Conservation (phyloP, 2,113 vertebrate species). For the Ammodramus savannarum region DNA sequence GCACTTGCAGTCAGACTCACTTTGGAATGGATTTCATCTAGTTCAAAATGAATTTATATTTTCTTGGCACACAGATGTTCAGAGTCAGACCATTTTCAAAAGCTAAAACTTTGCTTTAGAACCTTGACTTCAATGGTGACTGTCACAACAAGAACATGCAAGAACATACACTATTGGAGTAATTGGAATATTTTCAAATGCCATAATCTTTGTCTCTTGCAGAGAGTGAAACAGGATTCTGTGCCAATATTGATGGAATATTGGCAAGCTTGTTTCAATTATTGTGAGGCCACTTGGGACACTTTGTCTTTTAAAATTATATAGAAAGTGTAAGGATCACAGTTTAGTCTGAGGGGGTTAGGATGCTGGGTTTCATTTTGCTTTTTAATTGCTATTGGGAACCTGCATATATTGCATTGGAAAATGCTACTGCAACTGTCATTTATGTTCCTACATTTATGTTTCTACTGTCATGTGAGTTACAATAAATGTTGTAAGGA, state of each 20-base stretch:
- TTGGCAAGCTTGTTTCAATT: neutral
- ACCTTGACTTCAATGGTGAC: neutral
- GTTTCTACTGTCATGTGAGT: neutral
- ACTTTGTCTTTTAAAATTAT: neutral
- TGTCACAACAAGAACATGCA: accelerated
- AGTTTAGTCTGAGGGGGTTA: neutral
- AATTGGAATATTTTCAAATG: neutral
- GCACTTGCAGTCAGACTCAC: neutral
- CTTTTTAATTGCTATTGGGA: neutral
- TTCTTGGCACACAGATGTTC: neutral
- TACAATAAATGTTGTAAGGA: neutral
- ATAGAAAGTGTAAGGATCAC: neutral
- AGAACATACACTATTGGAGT: neutral
- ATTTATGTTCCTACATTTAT: neutral
- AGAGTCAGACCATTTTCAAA: neutral
- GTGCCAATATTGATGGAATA: neutral
- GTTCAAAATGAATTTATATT: neutral
- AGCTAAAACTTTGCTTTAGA: neutral
- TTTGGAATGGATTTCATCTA: neutral
- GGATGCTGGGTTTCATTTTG: neutral
- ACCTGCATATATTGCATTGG: neutral
- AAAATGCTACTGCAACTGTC: neutral
- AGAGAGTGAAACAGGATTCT: neutral
- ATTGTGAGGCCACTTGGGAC: neutral
- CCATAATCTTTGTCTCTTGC: neutral